Percentiles rank a stretch among this genome's conserved stretches.
These are phyloP conservation scores for Ctenomys sociabilis DNA, from an alignment of 2,113 vertebrate species.

Conservation along the genomic window DNA sequence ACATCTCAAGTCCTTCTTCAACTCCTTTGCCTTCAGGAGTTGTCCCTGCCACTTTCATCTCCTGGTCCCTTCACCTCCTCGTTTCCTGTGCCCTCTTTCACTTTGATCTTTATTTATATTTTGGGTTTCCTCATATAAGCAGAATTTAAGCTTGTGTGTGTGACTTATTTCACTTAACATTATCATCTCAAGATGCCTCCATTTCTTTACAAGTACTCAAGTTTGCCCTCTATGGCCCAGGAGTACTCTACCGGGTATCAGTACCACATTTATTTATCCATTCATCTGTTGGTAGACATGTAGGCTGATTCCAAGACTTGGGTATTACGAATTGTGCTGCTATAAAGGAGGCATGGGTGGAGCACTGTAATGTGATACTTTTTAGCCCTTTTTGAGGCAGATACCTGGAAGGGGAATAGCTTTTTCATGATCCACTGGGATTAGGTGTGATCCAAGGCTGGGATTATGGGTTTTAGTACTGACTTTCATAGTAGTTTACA, in stretches of 20 bases:
- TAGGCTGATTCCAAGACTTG: background rate
- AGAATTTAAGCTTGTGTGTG: background rate
- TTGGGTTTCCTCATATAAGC: background rate
- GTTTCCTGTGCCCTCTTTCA: background rate
- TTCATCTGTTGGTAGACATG: background rate
- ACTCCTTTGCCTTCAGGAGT: background rate
- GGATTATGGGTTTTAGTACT: no score
- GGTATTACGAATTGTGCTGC: background rate
- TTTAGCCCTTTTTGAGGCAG: background rate
- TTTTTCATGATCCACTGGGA: no score
- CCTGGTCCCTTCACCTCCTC: background rate
- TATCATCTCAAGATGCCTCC: background rate
- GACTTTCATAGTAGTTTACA: background rate
- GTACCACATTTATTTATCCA: background rate
- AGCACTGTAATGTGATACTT: background rate
- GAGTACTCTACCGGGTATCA: background rate
- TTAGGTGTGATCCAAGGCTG: no score
- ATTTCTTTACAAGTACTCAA: background rate
- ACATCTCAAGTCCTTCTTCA: background rate
- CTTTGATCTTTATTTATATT: background rate
- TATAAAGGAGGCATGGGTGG: background rate
- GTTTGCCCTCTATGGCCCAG: background rate
- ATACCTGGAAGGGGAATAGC: background rate
- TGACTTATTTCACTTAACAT: background rate
- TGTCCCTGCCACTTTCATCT: background rate